Evolutionary conservation across 2,797 vertebrate genomes (phyloP).

Genomic region (Emys orbicularis): DNA sequence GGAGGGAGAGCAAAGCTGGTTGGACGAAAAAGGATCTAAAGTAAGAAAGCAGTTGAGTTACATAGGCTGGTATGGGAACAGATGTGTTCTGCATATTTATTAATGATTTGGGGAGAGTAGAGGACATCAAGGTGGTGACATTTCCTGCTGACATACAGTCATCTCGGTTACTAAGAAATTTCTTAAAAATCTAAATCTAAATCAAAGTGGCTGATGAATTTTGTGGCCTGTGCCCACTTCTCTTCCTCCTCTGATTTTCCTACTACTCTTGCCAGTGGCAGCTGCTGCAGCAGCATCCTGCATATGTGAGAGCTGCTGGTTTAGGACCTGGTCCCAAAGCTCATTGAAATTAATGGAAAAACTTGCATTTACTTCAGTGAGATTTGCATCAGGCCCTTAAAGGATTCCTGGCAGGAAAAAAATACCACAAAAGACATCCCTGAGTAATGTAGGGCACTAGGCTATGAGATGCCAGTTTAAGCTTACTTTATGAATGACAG

Average conservation of each 20-base stretch:
- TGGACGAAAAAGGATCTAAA: neutral
- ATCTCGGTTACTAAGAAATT: neutral
- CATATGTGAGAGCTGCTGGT: neutral
- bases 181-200: neutral
- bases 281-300: neutral
- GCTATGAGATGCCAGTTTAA: constrained; percentile 1
- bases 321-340: neutral
- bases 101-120: neutral
- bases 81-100: neutral
- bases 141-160: neutral
- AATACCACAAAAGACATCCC: neutral
- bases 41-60: neutral
- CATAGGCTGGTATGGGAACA: neutral
- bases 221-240: neutral
- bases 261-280: neutral
- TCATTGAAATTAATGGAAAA: neutral
- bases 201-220: neutral
- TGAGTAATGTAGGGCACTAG: neutral
- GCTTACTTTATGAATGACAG: neutral
- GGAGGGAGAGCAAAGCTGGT: fast-evolving
- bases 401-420: neutral
- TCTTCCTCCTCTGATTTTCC: neutral
- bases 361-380: neutral
- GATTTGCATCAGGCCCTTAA: neutral
- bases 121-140: neutral